Evolutionary conservation across 2,113 vertebrate species (phyloP), one percentile per base, ranked within the genome.

Genomic region (Xenopus laevis): DNA sequence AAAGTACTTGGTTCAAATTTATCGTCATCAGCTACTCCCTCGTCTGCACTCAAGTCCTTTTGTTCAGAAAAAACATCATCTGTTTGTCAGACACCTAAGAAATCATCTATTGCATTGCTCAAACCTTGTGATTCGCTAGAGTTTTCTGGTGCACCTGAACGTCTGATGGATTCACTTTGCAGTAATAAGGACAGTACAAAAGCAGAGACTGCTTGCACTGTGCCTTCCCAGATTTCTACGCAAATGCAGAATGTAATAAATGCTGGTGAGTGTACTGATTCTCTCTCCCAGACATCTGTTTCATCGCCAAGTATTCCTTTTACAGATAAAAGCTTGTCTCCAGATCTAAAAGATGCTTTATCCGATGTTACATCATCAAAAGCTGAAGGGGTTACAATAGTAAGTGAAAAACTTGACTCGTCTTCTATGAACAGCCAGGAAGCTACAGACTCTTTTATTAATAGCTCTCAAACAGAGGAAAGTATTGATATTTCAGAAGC

Each of bases 401-500:
- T 81, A 13, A 9, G 17, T 71, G 78, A 80, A 47, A 77, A 75
- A 67, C 67, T 79, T 0, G 45, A 50, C 1, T 78, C 85, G 16
- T 87, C 87, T 1, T 91, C 86, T 20, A 68, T 82, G 50, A 77
- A 78, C 1, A 81, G 80, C 59, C 75, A 30, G 13, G 71, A 68
- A 58, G 62, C 73, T 17, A 45, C 18, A 1, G 79, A 76, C 7
- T 76, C 82, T 47, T 74, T 83, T 21, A 64, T 74, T 3, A 82
- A 83, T 17, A 52, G 57, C 23, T 79, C 79, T 27, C 68, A 72
- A 72, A 84, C 65, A 45, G 16, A 83, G 1, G 80, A 79, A 0
- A 86, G 81, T 10, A 78, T 87, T 53, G 87, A 84, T 17, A 85
- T 84, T 20, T 57, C 82, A 6, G 80, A 82, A 16, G 81, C 82